A percentile compares a stretch with the other conserved stretches of the same genome.
Conservation (phyloP, 1,140 invertebrate species). For the Ceratina australensis region DNA sequence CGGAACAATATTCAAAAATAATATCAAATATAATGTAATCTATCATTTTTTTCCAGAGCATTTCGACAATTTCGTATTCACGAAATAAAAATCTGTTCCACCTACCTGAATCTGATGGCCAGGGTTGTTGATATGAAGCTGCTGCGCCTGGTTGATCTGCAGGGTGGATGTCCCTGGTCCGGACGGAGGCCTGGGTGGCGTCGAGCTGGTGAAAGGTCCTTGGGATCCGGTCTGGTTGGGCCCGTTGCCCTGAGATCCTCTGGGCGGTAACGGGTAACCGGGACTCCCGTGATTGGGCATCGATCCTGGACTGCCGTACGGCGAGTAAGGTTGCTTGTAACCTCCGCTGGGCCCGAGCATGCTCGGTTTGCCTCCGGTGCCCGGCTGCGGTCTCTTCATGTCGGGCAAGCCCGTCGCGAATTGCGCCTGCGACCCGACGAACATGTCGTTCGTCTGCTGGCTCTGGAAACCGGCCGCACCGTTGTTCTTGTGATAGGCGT, state of each 20-base stretch:
- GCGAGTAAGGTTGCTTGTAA: constrained; percentile 84
- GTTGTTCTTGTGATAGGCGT: constrained; percentile 78
- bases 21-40: too few relatives aligned
- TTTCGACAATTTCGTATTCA: constrained; percentile 77
- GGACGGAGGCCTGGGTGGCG: constrained; percentile 83
- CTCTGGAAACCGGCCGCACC: constrained; percentile 73
- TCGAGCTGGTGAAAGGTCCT: constrained; percentile 81
- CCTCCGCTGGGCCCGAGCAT: constrained; percentile 72
- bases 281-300: constrained; percentile 82
- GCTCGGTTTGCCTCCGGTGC: constrained; percentile 71
- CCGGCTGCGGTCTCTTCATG: constrained; percentile 78
- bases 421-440: constrained; percentile 69
- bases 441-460: constrained; percentile 75
- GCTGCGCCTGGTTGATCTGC: constrained; percentile 92
- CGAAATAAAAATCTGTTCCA: constrained; percentile 35
- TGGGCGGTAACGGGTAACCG: constrained; percentile 81
- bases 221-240: constrained; percentile 72
- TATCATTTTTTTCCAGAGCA: too few relatives aligned
- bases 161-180: constrained; percentile 82
- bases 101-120: constrained; percentile 88
- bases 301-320: constrained; percentile 83
- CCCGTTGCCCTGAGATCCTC: constrained; percentile 73
- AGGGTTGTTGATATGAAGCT: constrained; percentile 90
- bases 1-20: too few relatives aligned
- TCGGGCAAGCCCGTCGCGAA: constrained; percentile 70